Evolutionary conservation across 2,888 invertebrate genomes (phyloP).

Genomic region (Lepidochrysops patricia): DNA sequence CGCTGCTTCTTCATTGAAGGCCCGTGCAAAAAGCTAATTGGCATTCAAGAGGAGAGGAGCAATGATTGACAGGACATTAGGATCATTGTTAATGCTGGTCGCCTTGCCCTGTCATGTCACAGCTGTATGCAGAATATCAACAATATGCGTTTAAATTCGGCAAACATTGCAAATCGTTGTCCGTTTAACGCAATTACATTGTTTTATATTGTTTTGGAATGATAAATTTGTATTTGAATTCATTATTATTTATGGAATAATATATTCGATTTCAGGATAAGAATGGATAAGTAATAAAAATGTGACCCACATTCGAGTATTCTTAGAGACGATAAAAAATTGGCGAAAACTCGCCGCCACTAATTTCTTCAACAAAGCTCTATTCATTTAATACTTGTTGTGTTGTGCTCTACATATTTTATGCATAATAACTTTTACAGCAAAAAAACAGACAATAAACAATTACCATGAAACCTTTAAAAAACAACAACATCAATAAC

Average conservation of each 20-base stretch:
- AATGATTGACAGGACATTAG: slow-evolving; percentile 70
- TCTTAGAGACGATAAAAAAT: too few species aligned
- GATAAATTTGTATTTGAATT: background rate
- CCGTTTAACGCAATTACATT: background rate
- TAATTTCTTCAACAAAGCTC: too few species aligned
- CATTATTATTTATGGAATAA: too few species aligned
- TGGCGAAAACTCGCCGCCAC: too few species aligned
- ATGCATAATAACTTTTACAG: background rate
- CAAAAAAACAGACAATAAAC: background rate
- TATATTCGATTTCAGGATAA: too few species aligned
- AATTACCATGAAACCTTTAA: background rate
- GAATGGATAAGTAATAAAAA: too few species aligned
- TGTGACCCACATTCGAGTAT: too few species aligned
- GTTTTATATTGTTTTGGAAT: background rate
- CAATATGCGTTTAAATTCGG: slow-evolving; percentile 18
- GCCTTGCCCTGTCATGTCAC: slow-evolving; percentile 44
- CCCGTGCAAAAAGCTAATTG: slow-evolving; percentile 48
- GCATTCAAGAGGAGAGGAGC: slow-evolving; percentile 45
- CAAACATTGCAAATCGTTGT: background rate
- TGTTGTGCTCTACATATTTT: background rate
- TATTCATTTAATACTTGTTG: too few species aligned
- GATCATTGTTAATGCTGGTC: slow-evolving; percentile 48
- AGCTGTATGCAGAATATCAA: slow-evolving; percentile 46
- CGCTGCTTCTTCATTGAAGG: slow-evolving; percentile 47
- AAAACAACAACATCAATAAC: background rate